Percentiles rank a stretch among this genome's conserved stretches.
Conservation (phyloP, 2,797 vertebrate genomes). For the Lagorchestes hirsutus region DNA sequence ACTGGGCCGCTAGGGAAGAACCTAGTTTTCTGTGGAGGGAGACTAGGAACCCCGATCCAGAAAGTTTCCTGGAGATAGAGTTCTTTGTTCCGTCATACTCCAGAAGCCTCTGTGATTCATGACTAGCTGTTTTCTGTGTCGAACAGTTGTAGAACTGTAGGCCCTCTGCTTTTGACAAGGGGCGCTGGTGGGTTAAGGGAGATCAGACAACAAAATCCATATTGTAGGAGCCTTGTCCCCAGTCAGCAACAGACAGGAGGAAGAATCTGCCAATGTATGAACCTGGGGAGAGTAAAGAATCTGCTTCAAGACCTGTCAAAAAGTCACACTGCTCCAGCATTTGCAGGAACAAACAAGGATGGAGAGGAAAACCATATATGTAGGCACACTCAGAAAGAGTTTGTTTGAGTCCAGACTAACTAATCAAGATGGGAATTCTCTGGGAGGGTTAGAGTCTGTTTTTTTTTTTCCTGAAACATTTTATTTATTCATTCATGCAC, state of each 20-base stretch:
- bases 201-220: conserved; percentile 84
- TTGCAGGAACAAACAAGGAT: conserved; percentile 24
- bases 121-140: conserved; percentile 83
- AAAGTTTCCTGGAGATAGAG: conserved; percentile 73
- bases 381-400: neutral
- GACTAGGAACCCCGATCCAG: conserved; percentile 13
- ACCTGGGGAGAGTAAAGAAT: conserved; percentile 63
- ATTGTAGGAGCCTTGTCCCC: conserved; percentile 79
- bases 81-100: conserved; percentile 84
- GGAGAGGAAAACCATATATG: neutral
- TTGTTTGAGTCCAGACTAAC: conserved; percentile 17
- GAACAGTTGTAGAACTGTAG: conserved; percentile 62
- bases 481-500: neutral
- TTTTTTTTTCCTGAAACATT: neutral
- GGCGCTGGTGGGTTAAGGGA: conserved; percentile 75
- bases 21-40: conserved; percentile 63
- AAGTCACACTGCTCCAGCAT: conserved; percentile 27
- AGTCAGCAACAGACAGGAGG: conserved; percentile 72
- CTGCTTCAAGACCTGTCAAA: conserved; percentile 9
- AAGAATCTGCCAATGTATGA: conserved; percentile 59
- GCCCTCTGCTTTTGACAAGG: conserved; percentile 81
- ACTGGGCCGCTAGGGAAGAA: conserved; percentile 28
- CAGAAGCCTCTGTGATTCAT: conserved; percentile 81
- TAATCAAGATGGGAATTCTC: conserved; percentile 19
- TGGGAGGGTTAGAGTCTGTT: neutral